Percentiles rank a stretch among this genome's conserved stretches.
Conservation (phyloP, 2,113 vertebrate genomes). For the Sciurus niger region DNA sequence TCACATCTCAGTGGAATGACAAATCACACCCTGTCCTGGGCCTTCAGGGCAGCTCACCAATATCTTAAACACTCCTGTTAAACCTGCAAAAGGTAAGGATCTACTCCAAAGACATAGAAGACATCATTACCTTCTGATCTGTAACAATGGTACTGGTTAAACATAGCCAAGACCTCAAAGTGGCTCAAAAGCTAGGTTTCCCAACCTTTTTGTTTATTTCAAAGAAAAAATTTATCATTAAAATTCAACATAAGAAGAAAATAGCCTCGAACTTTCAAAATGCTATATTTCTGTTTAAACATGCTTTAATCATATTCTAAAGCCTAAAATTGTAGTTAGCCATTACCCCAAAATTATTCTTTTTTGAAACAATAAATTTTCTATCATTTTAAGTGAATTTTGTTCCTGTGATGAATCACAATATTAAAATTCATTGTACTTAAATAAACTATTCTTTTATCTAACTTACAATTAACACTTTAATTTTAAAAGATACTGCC, state of each 20-base stretch:
- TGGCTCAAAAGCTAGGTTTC: background rate
- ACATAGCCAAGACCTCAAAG: background rate
- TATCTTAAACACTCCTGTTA: background rate
- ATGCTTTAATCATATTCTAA: background rate
- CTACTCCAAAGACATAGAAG: background rate
- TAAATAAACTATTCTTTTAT: constrained; percentile 40
- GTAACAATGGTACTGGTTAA: background rate
- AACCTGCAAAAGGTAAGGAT: background rate
- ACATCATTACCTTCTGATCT: background rate
- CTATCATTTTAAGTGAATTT: constrained; percentile 29
- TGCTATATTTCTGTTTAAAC: background rate
- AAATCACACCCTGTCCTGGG: too few species aligned
- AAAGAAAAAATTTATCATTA: background rate
- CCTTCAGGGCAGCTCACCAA: background rate
- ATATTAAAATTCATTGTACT: constrained; percentile 39
- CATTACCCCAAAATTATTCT: background rate
- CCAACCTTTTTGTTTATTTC: background rate
- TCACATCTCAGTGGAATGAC: background rate
- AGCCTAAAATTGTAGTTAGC: background rate
- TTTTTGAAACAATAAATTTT: background rate
- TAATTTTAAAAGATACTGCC: constrained; percentile 35
- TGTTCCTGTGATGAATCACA: background rate
- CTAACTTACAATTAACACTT: constrained; percentile 10
- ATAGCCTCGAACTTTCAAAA: background rate
- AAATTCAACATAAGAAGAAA: background rate